These are phyloP conservation scores for Leucania comma DNA, from an alignment of 2,888 invertebrate genomes.

Conservation along the genomic window DNA sequence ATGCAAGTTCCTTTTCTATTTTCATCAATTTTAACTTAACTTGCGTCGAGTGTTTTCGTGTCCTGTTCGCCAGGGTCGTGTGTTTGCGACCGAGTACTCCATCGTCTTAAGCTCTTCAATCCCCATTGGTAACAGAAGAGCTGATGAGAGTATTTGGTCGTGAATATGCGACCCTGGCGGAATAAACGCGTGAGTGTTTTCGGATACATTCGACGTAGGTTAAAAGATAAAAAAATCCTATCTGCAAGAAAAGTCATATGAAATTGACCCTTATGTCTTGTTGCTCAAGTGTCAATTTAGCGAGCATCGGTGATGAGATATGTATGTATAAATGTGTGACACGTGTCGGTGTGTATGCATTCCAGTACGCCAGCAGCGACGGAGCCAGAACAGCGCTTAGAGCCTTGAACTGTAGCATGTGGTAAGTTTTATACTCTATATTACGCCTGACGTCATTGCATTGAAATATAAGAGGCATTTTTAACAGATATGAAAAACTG, in stretches of 20 bases:
- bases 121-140: no score
- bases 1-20: neutral
- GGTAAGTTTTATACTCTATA: slow-evolving; percentile 75
- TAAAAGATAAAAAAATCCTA: neutral
- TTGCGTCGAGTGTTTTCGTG: no score
- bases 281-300: slow-evolving; percentile 37
- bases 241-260: neutral
- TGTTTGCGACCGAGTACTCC: no score
- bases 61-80: no score
- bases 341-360: slow-evolving; percentile 86
- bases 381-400: slow-evolving; percentile 96
- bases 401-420: slow-evolving; percentile 86
- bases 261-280: neutral
- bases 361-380: slow-evolving; percentile 98
- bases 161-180: no score
- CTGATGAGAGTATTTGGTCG: no score
- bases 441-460: slow-evolving; percentile 20
- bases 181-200: no score
- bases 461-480: slow-evolving; percentile 1
- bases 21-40: neutral
- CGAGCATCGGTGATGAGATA: slow-evolving; percentile 72
- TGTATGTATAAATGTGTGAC: slow-evolving; percentile 79
- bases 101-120: no score
- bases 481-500: slow-evolving; percentile 1
- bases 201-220: no score